These are phyloP conservation scores for Martes flavigula DNA, from an alignment of 2,797 vertebrate genomes.

Conservation along the genomic window DNA sequence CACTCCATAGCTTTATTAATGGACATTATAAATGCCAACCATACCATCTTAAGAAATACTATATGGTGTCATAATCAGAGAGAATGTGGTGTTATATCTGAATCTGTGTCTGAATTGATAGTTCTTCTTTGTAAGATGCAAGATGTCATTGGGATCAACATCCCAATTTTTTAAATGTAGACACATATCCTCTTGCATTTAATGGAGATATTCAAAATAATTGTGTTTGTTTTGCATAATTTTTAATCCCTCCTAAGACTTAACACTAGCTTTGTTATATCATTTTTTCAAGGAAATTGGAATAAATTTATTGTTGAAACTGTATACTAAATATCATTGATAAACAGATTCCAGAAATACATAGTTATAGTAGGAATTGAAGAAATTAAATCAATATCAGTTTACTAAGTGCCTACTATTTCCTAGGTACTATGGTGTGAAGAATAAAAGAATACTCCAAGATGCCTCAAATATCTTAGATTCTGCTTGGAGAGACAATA, in stretches of 20 bases:
- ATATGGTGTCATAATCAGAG: not conserved
- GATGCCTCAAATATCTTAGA: not conserved
- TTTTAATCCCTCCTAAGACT: conserved; percentile 47
- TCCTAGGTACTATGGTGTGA: not conserved
- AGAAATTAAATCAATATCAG: not conserved
- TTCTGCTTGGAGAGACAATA: conserved; percentile 2
- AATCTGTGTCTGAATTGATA: not conserved
- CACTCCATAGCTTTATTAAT: not conserved
- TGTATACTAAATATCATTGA: conserved; percentile 48
- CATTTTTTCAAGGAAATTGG: conserved; percentile 51
- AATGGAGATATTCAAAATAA: not conserved
- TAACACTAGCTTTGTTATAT: conserved; percentile 34
- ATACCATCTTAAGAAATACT: not conserved
- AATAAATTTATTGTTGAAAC: conserved; percentile 20
- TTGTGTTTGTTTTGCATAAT: not conserved
- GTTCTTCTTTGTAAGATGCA: not conserved
- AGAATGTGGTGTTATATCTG: not conserved
- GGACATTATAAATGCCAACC: not conserved
- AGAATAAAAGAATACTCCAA: conserved; percentile 17
- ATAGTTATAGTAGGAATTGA: conserved; percentile 77
- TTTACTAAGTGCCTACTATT: not conserved
- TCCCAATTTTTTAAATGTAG: not conserved
- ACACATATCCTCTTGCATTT: not conserved
- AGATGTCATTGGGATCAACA: not conserved
- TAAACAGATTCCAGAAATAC: conserved; percentile 75